These are phyloP conservation scores for Streptopelia turtur DNA, from an alignment of 2,797 vertebrate genomes.

Conservation along the genomic window DNA sequence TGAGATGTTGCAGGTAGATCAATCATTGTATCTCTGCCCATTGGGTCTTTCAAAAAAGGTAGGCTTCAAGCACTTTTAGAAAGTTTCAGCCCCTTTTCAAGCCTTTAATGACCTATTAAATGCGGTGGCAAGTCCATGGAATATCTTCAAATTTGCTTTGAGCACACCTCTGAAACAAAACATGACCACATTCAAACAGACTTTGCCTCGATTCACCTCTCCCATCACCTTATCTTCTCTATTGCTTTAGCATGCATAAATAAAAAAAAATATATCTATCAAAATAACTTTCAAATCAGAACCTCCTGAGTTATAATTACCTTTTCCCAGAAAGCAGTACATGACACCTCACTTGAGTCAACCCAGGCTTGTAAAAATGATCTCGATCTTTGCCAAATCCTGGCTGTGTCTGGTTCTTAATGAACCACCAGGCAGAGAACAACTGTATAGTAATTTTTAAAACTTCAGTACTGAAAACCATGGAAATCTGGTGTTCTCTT, in stretches of 20 bases:
- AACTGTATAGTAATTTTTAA: background rate
- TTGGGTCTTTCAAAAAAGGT: background rate
- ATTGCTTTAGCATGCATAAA: background rate
- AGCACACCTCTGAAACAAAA: background rate
- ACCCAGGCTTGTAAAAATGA: background rate
- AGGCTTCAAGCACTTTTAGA: background rate
- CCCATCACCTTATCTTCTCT: background rate
- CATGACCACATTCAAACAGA: background rate
- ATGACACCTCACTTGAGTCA: background rate
- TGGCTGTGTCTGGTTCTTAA: background rate
- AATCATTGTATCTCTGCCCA: background rate
- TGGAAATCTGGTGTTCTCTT: background rate
- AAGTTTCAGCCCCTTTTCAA: background rate
- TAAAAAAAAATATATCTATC: background rate
- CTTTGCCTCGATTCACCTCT: background rate
- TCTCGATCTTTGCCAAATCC: background rate
- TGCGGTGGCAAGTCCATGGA: background rate
- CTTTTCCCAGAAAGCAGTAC: constrained; percentile 8
- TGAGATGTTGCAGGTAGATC: background rate
- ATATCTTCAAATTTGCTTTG: background rate
- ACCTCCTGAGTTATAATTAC: background rate
- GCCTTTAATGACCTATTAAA: background rate
- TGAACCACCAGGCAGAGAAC: background rate
- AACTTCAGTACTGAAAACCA: background rate
- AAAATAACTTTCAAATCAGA: constrained; percentile 31